Base-by-base conservation (phyloP, 1,140 invertebrate species). In the Phthorimaea operculella region DNA sequence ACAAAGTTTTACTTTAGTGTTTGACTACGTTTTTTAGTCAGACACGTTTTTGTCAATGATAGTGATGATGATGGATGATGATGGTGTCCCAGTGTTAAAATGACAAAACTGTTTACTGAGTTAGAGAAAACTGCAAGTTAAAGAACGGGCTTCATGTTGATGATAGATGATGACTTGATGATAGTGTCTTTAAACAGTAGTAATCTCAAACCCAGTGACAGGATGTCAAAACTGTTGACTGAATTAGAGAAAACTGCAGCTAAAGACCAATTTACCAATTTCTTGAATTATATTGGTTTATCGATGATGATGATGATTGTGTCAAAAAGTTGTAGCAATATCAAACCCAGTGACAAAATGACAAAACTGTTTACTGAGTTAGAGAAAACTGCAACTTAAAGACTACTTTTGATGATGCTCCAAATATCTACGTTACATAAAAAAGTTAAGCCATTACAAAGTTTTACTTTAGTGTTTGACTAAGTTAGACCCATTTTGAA, bases 51-150 rank as follows among this genome's bases (percentile, higher is more conserved):
- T 52, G 48, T 34, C 6, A 55, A 42, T 14, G 12, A 39, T 33
- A 59, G 33, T n/a, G n/a, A n/a, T n/a, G n/a, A n/a, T n/a, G n/a
- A n/a, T n/a, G n/a, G n/a, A n/a, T n/a, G n/a, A n/a, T 33, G 45
- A 64, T 68, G 57, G 50, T 50, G 39, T 54, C 60, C 63, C 58
- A 65, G 62, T 69, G 67, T 64, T 55, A 64, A 48, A 62, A 57
- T 57, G 9, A 47, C n/a, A 1, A 47, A 33, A 14, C 12, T 65
- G 56, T 60, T 59, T 44, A 62, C 64, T 67, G 60, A 55, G 9
- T 8, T n/a, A 58, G 48, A 59, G 61, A 70, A 34, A 51, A 45
- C 57, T 59, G 16, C 49, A 49, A n/a, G n/a, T n/a, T n/a, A n/a
- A n/a, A n/a, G n/a, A n/a, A n/a, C n/a, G n/a, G n/a, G n/a, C n/a